Base-by-base conservation (phyloP, 2,888 invertebrate species). In the Drosophila antonietae region DNA sequence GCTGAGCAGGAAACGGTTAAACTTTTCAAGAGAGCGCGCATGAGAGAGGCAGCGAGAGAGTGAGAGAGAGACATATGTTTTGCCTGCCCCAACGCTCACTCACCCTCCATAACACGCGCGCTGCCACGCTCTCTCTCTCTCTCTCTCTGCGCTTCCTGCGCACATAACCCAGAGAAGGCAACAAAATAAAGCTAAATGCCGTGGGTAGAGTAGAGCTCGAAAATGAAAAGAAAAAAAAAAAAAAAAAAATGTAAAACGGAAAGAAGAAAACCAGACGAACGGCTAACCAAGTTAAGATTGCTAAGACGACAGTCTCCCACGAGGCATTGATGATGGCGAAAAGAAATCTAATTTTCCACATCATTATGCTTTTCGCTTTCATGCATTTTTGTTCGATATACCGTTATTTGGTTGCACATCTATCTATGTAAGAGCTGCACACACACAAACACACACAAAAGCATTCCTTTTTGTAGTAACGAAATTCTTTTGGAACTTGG, bases 131-230 rank as follows among this genome's bases (percentile, higher is more conserved):
- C 31, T 31, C 37, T 58, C 43, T 43, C 73, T 52, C 18, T 23
- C 37, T 57, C 39, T 46, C 72, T 49, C 41, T 43, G 68, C 81
- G 81, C 83, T 61, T 59, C 43, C 61, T 58, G 71, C 90, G 86
- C 86, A 86, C 75, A 88, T 88, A 90, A 86, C 87, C 85, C 89
- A 85, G 89, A 88, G 85, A 89, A 89, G 68, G 86, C 89, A 89
- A 84, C 88, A 89, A 76, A 78, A 84, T 72, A 84, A 84, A 73
- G 66, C 56, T 68, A 68, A 66, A 70, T 58, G 35, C 57, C 60
- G 57, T 71, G 64, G 70, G 44, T 51, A 51, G 72, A 49, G 62
- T 43, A 23, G 28, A 5, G 49, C 49, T 1, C 28, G 6, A 46
- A 44, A 56, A 58, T 68, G 20, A 6, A 37, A 37, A 63, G 3